Percentiles rank a stretch among this genome's conserved stretches.
phyloP scores from a whole-genome alignment of 2,888 invertebrate genomes.

The Syrista parreyssii region DNA sequence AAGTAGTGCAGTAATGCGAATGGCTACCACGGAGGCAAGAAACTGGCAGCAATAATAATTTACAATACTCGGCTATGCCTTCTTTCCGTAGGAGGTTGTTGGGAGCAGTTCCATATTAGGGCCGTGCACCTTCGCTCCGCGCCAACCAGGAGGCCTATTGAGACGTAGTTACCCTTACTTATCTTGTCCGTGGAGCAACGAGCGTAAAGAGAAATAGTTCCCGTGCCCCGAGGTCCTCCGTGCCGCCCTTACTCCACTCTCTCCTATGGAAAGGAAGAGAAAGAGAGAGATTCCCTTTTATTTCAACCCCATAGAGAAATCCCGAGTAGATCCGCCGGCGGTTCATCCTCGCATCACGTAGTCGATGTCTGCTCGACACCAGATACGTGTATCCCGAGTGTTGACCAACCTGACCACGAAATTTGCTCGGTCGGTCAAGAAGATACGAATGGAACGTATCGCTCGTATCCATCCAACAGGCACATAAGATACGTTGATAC shows the following conservation, averaged over 20 bases:
- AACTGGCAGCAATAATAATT: conserved; percentile 49
- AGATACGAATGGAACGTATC: not conserved
- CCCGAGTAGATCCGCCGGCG: not conserved
- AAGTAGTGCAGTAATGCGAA: conserved; percentile 38
- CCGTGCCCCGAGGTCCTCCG: not conserved
- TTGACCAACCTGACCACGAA: too few species aligned
- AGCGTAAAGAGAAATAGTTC: conserved; percentile 27
- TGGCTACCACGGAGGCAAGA: conserved; percentile 35
- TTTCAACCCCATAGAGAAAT: not conserved
- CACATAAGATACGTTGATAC: too few species aligned
- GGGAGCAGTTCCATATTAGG: conserved; percentile 47
- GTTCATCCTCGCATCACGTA: not conserved
- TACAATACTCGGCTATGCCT: conserved; percentile 33
- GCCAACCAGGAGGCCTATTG: conserved; percentile 40
- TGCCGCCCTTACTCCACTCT: too few species aligned
- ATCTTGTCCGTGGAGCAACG: conserved; percentile 36
- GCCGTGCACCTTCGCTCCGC: conserved; percentile 34
- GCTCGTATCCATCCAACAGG: not conserved
- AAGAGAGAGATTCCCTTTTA: not conserved
- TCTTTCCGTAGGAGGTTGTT: conserved; percentile 24
- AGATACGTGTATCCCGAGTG: too few species aligned
- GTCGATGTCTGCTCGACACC: too few species aligned
- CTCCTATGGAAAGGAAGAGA: too few species aligned
- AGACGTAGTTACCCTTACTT: conserved; percentile 53
- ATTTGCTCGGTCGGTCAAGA: too few species aligned